Base-by-base conservation (phyloP, 2,113 vertebrate genomes). In the Columba livia region DNA sequence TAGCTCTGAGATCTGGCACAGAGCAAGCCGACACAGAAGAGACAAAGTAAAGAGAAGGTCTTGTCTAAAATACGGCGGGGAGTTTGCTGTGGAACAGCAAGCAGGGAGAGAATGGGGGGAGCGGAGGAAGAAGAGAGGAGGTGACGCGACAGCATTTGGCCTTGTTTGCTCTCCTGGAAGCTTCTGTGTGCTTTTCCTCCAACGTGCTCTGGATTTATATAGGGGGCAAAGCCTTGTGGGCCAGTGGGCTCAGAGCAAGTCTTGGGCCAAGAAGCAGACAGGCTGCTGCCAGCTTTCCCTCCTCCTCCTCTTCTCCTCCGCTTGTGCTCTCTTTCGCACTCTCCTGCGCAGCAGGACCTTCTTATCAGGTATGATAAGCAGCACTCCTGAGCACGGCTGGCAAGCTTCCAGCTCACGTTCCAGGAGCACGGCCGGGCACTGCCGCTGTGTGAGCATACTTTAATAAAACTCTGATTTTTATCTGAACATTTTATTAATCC, bases 401-500 rank as follows among this genome's bases (percentile, higher is more conserved):
- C 96, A 90, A 40, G 12, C 40, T 90, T 85, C 93, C 97, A 97
- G 71, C 80, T 90, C 89, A 89, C 85, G 23, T 72, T 94, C 69
- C 60, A 26, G 36, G 70, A 89, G 69, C 40, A 2, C 1, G 24
- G 94, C 90, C 15, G 32, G 86, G 93, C 1, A 11, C 95, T 94
- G 96, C 91, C 1, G 36, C 86, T 85, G 34, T 34, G 57, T 74
- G 81, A 92, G 81, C 79, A 86, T 72, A 84, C 82, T 97, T 96
- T 90, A 88, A 94, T 92, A 96, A 95, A 91, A 93, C 44, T 95
- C 79, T 91, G 92, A 95, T 96, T 97, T 96, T 96, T 95, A 97
- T 97, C 91, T 97, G 88, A 89, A 95, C 94, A 81, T 97, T 95
- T 96, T 96, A 97, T 96, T 96, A 96, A 97, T 95, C 91, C 85